A percentile compares a stretch with the other conserved stretches of the same genome.
Evolutionary conservation across 2,113 vertebrate species (phyloP).

Genomic region (Hemibagrus wyckioides): DNA sequence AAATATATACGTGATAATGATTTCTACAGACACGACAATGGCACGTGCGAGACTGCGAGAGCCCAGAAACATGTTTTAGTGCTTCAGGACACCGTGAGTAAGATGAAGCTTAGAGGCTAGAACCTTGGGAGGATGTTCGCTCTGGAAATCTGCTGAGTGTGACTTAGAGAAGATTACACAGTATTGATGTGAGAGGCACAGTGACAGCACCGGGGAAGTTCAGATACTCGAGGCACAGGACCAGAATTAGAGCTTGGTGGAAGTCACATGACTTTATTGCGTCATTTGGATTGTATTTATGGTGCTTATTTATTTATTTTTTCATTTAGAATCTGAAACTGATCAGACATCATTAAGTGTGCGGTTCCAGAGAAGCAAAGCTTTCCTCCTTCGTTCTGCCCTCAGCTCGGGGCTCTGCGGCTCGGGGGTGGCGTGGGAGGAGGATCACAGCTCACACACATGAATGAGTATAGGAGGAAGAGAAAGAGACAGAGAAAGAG

Average conservation of each 20-base stretch:
- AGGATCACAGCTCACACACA: constrained; percentile 25
- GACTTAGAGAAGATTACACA: neutral
- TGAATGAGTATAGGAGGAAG: neutral
- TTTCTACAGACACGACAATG: neutral
- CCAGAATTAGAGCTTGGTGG: constrained; percentile 1
- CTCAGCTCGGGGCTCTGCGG: neutral
- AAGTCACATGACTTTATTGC: constrained; percentile 30
- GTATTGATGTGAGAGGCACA: neutral
- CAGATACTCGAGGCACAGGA: neutral
- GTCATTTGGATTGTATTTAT: neutral
- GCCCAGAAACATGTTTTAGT: neutral
- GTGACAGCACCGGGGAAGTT: neutral
- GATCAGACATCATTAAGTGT: neutral
- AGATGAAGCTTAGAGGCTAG: neutral
- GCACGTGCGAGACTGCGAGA: neutral
- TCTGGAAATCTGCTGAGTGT: constrained; percentile 16
- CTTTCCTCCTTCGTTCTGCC: neutral
- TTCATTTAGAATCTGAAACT: neutral
- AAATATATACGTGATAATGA: constrained; percentile 21
- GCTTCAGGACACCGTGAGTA: neutral
- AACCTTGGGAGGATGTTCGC: neutral
- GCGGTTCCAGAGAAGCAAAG: neutral
- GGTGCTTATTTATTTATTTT: neutral
- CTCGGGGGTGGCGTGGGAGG: neutral
- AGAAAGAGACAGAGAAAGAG: neutral